Evolutionary conservation across 2,888 invertebrate species (phyloP).

Genomic region (Limulus polyphemus): DNA sequence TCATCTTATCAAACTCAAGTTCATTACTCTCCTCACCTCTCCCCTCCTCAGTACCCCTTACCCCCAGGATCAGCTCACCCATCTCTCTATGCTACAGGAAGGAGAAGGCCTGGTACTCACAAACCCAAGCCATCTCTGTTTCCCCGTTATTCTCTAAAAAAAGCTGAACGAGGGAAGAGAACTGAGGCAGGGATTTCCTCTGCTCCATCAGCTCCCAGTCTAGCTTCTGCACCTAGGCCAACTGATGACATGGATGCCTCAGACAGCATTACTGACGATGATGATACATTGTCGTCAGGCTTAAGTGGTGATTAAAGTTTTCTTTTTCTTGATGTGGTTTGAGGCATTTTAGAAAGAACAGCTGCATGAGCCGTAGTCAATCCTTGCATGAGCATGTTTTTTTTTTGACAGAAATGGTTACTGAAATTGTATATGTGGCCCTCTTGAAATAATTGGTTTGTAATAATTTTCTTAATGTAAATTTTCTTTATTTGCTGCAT

Average conservation of each 20-base stretch:
- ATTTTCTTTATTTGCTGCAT: too few relatives aligned
- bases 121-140: constrained; percentile 14
- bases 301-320: constrained; percentile 27
- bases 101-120: constrained; percentile 21
- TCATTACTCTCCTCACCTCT: constrained; percentile 25
- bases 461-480: too few relatives aligned
- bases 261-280: constrained; percentile 26
- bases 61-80: constrained; percentile 12
- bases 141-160: constrained; percentile 24
- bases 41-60: constrained; percentile 21
- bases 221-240: constrained; percentile 11
- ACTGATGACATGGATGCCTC: constrained; percentile 24
- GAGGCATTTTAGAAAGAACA: too few relatives aligned
- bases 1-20: constrained; percentile 22
- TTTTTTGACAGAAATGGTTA: too few relatives aligned
- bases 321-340: not conserved
- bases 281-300: constrained; percentile 28
- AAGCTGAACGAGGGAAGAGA: constrained; percentile 24
- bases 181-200: constrained; percentile 22
- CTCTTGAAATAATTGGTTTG: too few relatives aligned
- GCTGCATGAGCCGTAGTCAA: too few relatives aligned
- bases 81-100: constrained; percentile 23
- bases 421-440: too few relatives aligned
- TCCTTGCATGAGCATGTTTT: too few relatives aligned
- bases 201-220: constrained; percentile 22